Percentiles rank a stretch among this genome's conserved stretches.
These are phyloP conservation scores for Lobophora halterata DNA, from an alignment of 2,888 invertebrate genomes.

Conservation along the genomic window DNA sequence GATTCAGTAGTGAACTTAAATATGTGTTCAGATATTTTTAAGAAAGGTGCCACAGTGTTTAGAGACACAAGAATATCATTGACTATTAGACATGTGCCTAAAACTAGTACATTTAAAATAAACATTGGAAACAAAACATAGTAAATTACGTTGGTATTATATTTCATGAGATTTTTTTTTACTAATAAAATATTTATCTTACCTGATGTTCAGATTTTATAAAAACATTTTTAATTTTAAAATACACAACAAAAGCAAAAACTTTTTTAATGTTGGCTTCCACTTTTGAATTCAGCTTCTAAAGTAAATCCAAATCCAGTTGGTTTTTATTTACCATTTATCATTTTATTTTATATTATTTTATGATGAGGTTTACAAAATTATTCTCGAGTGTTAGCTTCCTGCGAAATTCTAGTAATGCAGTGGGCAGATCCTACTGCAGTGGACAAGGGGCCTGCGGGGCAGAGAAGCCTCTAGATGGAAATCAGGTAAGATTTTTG, in stretches of 20 bases:
- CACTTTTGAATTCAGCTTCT: conserved; percentile 19
- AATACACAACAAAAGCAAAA: too few relatives aligned
- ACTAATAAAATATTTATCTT: too few relatives aligned
- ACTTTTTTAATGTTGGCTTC: conserved; percentile 20
- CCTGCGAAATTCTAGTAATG: conserved; percentile 28
- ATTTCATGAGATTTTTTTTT: too few relatives aligned
- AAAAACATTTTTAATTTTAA: too few relatives aligned
- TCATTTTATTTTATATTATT: conserved; percentile 36
- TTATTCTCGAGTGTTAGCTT: conserved; percentile 48
- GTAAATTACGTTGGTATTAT: too few relatives aligned
- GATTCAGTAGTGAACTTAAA: conserved; percentile 83
- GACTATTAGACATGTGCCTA: conserved; percentile 96
- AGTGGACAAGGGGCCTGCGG: conserved; percentile 8
- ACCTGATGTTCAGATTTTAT: too few relatives aligned
- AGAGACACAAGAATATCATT: conserved; percentile 91
- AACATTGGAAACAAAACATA: conserved; percentile 77
- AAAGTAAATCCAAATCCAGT: conserved; percentile 44
- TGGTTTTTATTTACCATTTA: conserved; percentile 43
- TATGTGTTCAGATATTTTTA: conserved; percentile 79
- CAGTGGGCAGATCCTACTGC: conserved; percentile 25
- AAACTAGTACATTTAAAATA: conserved; percentile 88
- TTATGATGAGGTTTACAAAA: conserved; percentile 60
- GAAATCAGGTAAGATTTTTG: conserved; percentile 4
- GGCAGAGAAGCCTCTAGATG: conserved; percentile 2
- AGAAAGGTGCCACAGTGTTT: conserved; percentile 76